phyloP scores from a whole-genome alignment of 2,797 vertebrate species.

The Loris lydekkerianus region DNA sequence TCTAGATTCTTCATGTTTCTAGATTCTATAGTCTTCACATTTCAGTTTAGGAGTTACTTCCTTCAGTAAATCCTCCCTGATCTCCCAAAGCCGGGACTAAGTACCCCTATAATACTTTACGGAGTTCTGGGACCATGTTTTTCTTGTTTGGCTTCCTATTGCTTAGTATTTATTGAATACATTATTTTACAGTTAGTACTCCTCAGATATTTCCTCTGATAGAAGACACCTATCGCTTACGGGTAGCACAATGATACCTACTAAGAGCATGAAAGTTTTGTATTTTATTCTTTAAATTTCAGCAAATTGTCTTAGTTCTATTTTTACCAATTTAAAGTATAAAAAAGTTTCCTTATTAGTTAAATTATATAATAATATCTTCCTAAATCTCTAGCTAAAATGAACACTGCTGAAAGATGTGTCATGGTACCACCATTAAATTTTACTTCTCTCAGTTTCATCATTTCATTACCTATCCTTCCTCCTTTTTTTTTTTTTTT shows the following conservation, averaged over 20 bases:
- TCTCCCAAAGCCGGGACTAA: background rate
- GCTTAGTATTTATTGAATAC: conserved; percentile 35
- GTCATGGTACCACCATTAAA: background rate
- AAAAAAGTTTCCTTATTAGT: background rate
- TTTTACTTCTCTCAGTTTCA: background rate
- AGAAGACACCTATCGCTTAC: background rate
- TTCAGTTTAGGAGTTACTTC: conserved; percentile 13
- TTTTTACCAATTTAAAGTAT: conserved; percentile 25
- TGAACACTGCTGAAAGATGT: background rate
- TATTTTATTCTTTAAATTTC: background rate
- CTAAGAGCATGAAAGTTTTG: background rate
- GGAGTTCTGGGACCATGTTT: background rate
- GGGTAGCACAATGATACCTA: background rate
- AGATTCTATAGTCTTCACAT: background rate
- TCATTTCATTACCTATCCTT: background rate
- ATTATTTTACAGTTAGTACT: background rate
- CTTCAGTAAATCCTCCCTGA: background rate
- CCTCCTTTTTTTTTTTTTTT: no score
- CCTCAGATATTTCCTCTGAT: background rate
- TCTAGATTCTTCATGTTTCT: background rate
- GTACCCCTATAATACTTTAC: background rate
- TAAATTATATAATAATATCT: background rate
- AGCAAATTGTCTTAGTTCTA: background rate
- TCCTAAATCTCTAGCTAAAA: background rate
- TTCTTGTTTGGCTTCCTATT: background rate